phyloP scores from a whole-genome alignment of 2,797 vertebrate genomes.

The Oophaga sylvatica region DNA sequence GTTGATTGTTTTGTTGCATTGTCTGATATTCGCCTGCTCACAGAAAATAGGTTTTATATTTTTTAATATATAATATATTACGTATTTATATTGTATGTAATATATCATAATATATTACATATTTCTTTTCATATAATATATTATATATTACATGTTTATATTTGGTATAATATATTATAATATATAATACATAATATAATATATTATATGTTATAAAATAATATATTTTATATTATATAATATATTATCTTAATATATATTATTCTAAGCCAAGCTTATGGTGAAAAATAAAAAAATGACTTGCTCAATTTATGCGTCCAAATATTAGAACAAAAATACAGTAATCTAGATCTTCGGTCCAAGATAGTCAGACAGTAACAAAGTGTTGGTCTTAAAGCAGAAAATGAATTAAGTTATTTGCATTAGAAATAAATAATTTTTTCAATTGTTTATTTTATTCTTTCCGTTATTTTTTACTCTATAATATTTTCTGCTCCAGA shows the following conservation, averaged over 20 bases:
- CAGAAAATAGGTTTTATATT: neutral
- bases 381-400: neutral
- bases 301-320: neutral
- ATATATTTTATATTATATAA: no score
- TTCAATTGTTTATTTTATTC: no score
- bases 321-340: neutral
- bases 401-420: neutral
- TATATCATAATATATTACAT: no score
- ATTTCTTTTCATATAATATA: no score
- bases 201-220: no score
- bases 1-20: neutral
- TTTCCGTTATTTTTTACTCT: neutral
- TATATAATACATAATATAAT: no score
- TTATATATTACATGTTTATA: no score
- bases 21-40: neutral
- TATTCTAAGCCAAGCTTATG: neutral
- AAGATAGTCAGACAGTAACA: neutral
- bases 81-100: no score
- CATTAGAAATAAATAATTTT: no score
- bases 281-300: neutral
- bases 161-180: no score
- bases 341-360: neutral
- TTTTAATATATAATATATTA: neutral
- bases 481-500: neutral
- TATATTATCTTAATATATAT: neutral